Evolutionary conservation across 92 coral and sea anemone genomes (phyloP).

Genomic region (Porites cylindrica): DNA sequence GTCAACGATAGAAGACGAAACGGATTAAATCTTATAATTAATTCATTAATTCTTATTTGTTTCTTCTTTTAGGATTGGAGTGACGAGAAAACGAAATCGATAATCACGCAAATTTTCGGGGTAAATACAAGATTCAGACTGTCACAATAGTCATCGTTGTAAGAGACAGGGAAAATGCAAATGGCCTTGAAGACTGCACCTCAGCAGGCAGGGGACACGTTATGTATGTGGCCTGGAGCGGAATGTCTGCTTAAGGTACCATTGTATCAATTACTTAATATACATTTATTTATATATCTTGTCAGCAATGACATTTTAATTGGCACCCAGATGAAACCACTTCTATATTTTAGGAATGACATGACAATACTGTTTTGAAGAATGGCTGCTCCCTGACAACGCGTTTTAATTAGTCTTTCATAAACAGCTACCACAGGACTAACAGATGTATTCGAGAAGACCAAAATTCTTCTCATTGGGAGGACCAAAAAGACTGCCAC

Average conservation of each 20-base stretch:
- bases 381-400: too few species aligned
- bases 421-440: constrained; percentile 13
- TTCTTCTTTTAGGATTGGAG: constrained; percentile 6
- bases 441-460: constrained; percentile 6
- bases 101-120: background rate
- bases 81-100: background rate
- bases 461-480: background rate
- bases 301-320: too few species aligned
- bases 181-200: constrained; percentile 15
- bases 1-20: too few species aligned
- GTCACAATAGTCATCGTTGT: background rate
- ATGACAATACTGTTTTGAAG: too few species aligned
- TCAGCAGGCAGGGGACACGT: background rate
- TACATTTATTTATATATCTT: background rate
- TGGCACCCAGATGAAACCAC: too few species aligned
- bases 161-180: background rate
- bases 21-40: too few species aligned
- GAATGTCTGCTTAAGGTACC: constrained; percentile 7
- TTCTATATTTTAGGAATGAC: too few species aligned
- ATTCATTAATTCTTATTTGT: background rate
- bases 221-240: constrained; percentile 25
- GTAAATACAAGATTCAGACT: background rate
- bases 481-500: background rate
- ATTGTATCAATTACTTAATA: background rate
- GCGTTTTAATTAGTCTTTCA: background rate